Conservation (phyloP, 1,140 invertebrate genomes). For the Penaeus indicus region DNA sequence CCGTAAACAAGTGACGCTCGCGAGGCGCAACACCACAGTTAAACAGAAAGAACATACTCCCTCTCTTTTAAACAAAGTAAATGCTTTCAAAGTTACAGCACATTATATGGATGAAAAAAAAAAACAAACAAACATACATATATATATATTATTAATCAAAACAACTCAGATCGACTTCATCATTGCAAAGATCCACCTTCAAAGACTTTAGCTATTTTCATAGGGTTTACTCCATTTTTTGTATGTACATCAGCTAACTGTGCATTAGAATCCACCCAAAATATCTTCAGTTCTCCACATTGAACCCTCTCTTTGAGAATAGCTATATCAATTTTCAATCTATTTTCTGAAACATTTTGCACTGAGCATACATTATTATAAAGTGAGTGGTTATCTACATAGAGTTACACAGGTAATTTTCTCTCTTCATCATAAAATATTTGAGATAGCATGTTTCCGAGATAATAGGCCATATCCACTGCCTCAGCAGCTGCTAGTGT, state of each 20-base stretch:
- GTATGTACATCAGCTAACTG: constrained; percentile 15
- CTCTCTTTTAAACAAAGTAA: not conserved
- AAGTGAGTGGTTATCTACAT: constrained; percentile 24
- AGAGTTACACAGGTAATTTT: constrained; percentile 20
- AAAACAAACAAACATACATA: not conserved
- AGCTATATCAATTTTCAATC: constrained; percentile 31
- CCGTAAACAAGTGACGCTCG: no score
- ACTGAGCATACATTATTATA: constrained; percentile 33
- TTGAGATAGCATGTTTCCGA: constrained; percentile 18
- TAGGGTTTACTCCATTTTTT: not conserved
- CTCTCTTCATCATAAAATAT: constrained; percentile 37
- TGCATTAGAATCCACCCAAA: not conserved
- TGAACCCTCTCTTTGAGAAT: constrained; percentile 41
- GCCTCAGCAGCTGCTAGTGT: not conserved
- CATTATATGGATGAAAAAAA: not conserved
- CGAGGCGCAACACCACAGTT: no score
- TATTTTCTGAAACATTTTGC: constrained; percentile 31
- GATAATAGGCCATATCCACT: constrained; percentile 15
- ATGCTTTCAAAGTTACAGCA: not conserved
- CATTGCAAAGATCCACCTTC: not conserved
- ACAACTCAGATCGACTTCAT: not conserved
- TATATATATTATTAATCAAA: not conserved
- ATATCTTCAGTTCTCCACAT: constrained; percentile 34
- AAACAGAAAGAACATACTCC: not conserved
- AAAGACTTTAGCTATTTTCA: not conserved